Evolutionary conservation across 2,113 vertebrate genomes (phyloP), one percentile per base, ranked within the genome.

Genomic region (Sapayoa aenigma): DNA sequence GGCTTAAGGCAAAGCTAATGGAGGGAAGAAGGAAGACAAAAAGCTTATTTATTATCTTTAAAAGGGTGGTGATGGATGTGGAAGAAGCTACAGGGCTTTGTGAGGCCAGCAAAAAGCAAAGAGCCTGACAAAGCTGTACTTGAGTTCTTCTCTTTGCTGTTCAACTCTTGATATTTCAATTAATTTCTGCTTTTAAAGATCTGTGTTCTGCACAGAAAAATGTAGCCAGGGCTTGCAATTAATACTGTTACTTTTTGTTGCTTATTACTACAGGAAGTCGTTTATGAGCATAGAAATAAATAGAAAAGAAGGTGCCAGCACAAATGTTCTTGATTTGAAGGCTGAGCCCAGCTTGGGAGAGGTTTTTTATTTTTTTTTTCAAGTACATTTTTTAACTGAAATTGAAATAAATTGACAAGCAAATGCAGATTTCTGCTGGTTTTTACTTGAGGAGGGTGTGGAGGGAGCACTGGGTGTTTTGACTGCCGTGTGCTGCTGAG

Each of bases 1-100:
- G 53, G 93, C 92, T 93, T 69, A 89, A 84, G 87, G 92, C 80
- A 44, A 94, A 90, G 74, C 69, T 95, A 96, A 94, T 89, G 89
- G 65, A 89, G 87, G 90, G 77, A 89, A 84, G 52, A 6, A 81
- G 73, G 91, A 89, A 83, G 79, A 93, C 84, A 82, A 65, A 96
- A 94, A 87, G 84, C 59, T 84, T 71, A 42, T 84, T 95, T 82
- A 50, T 95, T 53, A 68, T 91, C 66, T 95, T 89, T 56, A 59
- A 94, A 83, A 89, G 78, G 69, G 30, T 42, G 62, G 49, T 74
- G 88, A 63, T 92, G 73, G 80, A 46, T 41, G 56, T 11, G 5
- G 69, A 47, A 53, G 82, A 12, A 31, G 88, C 78, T 81, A 39
- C 27, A 9, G 59, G 55, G 55, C 41, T 84, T 89, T 68, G 63